Percentiles rank a stretch among this genome's conserved stretches.
Conservation (phyloP, 2,113 vertebrate species). For the Gila orcuttii region DNA sequence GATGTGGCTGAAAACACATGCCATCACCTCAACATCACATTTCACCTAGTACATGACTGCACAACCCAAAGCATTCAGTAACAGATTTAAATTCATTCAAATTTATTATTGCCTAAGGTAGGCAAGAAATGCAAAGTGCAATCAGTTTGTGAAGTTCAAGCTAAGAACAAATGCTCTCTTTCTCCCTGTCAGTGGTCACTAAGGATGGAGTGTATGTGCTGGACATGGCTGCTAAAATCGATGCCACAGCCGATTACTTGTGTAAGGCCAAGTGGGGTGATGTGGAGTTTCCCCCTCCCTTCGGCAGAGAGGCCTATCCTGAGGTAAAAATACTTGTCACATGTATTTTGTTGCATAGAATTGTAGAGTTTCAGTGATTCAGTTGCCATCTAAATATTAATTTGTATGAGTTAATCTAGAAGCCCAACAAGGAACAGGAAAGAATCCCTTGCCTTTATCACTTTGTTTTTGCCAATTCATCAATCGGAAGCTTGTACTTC, state of each 20-base stretch:
- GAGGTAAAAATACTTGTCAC: slow-evolving; percentile 77
- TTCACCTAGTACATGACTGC: background rate
- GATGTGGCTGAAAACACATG: background rate
- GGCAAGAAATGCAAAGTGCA: background rate
- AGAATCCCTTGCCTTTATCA: background rate
- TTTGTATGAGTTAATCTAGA: background rate
- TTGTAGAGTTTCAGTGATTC: background rate
- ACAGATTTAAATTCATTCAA: background rate
- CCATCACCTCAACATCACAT: background rate
- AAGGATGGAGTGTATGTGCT: slow-evolving; percentile 88
- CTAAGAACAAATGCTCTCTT: background rate
- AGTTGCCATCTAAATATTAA: background rate
- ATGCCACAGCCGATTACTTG: slow-evolving; percentile 95
- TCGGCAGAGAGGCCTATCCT: slow-evolving; percentile 97
- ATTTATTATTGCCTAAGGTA: background rate
- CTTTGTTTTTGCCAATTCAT: background rate
- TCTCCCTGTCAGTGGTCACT: slow-evolving; percentile 82
- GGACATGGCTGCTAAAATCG: slow-evolving; percentile 96
- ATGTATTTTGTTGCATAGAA: background rate
- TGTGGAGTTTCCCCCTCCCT: slow-evolving; percentile 96
- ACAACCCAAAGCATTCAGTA: background rate
- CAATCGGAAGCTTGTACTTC: background rate
- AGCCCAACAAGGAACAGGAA: background rate
- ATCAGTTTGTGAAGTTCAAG: background rate
- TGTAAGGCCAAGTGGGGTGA: slow-evolving; percentile 99